Evolutionary conservation across 2,888 invertebrate species (phyloP).

Genomic region (Sphaerophoria rueppellii): DNA sequence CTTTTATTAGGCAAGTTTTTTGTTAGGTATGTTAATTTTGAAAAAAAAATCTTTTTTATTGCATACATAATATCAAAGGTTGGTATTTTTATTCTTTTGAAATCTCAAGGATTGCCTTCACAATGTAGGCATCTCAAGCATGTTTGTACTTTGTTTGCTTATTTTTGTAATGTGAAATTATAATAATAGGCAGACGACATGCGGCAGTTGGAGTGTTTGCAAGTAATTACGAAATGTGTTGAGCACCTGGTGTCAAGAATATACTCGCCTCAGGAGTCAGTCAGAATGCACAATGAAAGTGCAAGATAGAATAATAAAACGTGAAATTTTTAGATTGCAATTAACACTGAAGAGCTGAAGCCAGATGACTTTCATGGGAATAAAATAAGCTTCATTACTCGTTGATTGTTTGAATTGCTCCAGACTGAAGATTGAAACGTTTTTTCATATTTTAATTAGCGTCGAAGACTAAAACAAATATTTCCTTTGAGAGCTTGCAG

Average conservation of each 20-base stretch:
- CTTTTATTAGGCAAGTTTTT: constrained; percentile 34
- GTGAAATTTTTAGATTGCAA: not conserved
- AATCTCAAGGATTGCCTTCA: constrained; percentile 45
- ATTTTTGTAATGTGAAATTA: constrained; percentile 32
- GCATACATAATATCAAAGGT: not conserved
- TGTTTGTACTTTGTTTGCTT: constrained; percentile 3
- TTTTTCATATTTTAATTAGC: too few relatives aligned
- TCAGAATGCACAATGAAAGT: constrained; percentile 4
- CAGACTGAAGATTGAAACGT: too few relatives aligned
- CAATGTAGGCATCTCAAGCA: constrained; percentile 36
- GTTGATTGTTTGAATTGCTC: too few relatives aligned
- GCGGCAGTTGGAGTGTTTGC: constrained; percentile 66
- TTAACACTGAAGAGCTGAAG: too few relatives aligned
- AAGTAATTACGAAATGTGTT: constrained; percentile 70
- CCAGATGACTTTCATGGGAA: too few relatives aligned
- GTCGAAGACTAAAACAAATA: too few relatives aligned
- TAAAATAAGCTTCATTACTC: too few relatives aligned
- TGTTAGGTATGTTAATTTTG: constrained; percentile 70
- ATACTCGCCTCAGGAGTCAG: not conserved
- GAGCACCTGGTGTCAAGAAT: constrained; percentile 62
- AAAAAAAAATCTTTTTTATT: not conserved
- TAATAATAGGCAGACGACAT: constrained; percentile 52
- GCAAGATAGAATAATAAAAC: not conserved
- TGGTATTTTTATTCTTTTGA: constrained; percentile 21
- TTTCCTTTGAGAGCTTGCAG: too few relatives aligned